Percentiles rank a stretch among this genome's conserved stretches.
phyloP scores from a whole-genome alignment of 2,113 vertebrate genomes.

The Rhombomys opimus region DNA sequence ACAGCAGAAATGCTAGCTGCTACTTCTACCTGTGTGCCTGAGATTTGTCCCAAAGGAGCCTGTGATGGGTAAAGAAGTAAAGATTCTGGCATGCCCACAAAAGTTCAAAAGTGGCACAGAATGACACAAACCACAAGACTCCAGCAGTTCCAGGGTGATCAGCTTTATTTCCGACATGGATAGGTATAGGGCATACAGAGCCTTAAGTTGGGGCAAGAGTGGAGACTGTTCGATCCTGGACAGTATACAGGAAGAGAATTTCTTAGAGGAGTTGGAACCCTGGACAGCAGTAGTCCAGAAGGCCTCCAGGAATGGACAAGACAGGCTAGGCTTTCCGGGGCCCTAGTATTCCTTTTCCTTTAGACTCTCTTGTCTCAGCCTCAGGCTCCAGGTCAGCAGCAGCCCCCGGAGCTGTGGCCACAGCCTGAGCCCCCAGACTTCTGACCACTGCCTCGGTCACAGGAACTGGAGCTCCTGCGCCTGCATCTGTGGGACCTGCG shows the following conservation, averaged over 20 bases:
- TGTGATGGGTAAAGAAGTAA: background rate
- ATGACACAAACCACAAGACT: background rate
- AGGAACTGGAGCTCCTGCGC: background rate
- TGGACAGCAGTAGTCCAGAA: background rate
- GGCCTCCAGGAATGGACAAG: no score
- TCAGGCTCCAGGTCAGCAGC: background rate
- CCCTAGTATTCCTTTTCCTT: background rate
- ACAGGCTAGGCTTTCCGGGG: no score
- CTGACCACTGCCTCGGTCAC: background rate
- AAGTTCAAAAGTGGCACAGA: background rate
- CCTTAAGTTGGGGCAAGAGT: background rate
- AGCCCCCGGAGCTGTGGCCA: background rate
- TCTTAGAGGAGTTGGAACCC: fast-evolving
- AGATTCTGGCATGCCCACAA: background rate
- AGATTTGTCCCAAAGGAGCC: background rate
- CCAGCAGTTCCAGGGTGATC: background rate
- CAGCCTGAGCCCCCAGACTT: background rate
- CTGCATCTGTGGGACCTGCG: slow-evolving; percentile 38
- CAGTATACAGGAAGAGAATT: background rate
- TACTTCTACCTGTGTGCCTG: background rate
- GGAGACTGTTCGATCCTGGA: background rate
- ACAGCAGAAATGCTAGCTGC: fast-evolving
- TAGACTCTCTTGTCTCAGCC: fast-evolving
- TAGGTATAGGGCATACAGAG: background rate
- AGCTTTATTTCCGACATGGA: slow-evolving; percentile 21